Conservation (phyloP, 1,140 invertebrate species). For the Campodea augens region DNA sequence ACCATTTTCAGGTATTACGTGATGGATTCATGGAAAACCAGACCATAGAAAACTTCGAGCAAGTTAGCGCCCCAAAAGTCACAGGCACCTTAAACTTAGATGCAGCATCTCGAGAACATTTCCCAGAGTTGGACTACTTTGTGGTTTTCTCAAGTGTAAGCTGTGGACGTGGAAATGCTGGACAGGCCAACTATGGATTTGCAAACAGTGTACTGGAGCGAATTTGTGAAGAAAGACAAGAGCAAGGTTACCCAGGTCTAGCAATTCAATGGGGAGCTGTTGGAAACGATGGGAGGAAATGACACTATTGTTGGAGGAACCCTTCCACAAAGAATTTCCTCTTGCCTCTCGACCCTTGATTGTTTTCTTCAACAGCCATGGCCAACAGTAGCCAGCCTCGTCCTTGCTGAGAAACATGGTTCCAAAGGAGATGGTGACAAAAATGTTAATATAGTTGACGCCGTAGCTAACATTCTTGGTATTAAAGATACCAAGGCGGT, state of each 20-base stretch:
- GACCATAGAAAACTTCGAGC: slow-evolving; percentile 20
- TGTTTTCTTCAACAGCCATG: slow-evolving; percentile 22
- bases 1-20: no score
- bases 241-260: slow-evolving; percentile 28
- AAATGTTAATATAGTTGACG: slow-evolving; percentile 40
- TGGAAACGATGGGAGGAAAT: slow-evolving; percentile 34
- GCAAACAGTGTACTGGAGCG: slow-evolving; percentile 38
- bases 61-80: slow-evolving; percentile 57
- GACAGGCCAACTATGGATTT: slow-evolving; percentile 38
- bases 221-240: slow-evolving; percentile 29
- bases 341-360: slow-evolving; percentile 25
- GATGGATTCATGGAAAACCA: slow-evolving; percentile 35
- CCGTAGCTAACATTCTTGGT: slow-evolving; percentile 57
- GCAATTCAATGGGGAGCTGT: slow-evolving; percentile 43
- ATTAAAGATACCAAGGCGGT: slow-evolving; percentile 65
- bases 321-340: slow-evolving; percentile 32
- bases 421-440: slow-evolving; percentile 13
- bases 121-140: slow-evolving; percentile 26
- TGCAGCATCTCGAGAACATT: slow-evolving; percentile 22
- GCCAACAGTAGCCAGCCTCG: slow-evolving; percentile 35
- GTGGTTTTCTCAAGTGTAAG: slow-evolving; percentile 35
- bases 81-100: slow-evolving; percentile 43
- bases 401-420: slow-evolving; percentile 25
- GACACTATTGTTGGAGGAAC: slow-evolving; percentile 35
- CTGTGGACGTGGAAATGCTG: slow-evolving; percentile 36